A percentile compares a stretch with the other conserved stretches of the same genome.
phyloP scores from a whole-genome alignment of 2,888 invertebrate species.

The Drosophila phalerata region DNA sequence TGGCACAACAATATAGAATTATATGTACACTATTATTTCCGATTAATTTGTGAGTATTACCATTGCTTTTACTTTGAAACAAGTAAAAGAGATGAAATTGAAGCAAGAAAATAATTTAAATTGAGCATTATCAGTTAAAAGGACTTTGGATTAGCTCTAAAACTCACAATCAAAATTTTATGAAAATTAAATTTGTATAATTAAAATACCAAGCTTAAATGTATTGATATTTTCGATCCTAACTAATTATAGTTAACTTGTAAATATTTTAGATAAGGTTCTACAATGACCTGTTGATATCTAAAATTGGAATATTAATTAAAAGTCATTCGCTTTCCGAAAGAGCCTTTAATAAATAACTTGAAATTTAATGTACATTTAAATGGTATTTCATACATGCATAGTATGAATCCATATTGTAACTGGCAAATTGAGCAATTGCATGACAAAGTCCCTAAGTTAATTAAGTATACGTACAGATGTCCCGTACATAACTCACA shows the following conservation, averaged over 20 bases:
- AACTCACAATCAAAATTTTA: no score
- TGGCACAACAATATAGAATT: background rate
- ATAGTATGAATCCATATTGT: background rate
- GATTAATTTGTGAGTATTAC: background rate
- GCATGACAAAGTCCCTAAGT: conserved; percentile 37
- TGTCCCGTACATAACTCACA: background rate
- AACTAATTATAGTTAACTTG: no score
- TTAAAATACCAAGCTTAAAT: no score
- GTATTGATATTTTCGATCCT: no score
- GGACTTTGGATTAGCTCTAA: background rate
- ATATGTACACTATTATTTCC: background rate
- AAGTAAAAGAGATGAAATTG: background rate
- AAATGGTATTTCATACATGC: background rate
- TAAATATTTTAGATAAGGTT: background rate
- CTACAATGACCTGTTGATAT: background rate
- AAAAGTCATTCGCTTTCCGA: background rate
- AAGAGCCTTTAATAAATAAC: background rate
- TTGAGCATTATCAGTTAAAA: background rate
- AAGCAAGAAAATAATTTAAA: background rate
- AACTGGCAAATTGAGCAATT: conserved; percentile 49
- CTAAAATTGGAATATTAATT: conserved; percentile 3
- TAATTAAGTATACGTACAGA: conserved; percentile 10
- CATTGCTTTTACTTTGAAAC: background rate
- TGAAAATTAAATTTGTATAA: no score
- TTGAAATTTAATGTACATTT: background rate